Conservation (phyloP, 2,888 invertebrate species). For the Cremastobaeus sp. region DNA sequence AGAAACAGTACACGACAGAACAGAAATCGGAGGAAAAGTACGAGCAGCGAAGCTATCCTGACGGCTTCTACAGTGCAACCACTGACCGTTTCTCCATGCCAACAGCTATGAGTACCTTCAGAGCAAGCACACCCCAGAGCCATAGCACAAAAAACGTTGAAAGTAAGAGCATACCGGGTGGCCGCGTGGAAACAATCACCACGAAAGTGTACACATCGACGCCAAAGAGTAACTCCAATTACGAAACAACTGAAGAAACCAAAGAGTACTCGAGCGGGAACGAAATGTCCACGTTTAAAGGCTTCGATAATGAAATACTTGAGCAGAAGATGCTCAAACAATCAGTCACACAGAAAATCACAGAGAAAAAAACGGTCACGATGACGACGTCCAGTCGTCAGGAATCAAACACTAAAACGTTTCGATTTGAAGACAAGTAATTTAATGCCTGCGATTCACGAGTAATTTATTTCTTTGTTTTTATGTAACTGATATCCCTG, state of each 20-base stretch:
- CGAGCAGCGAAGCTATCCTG: slow-evolving; percentile 61
- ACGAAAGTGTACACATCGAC: slow-evolving; percentile 81
- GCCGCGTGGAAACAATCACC: slow-evolving; percentile 81
- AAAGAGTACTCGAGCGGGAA: slow-evolving; percentile 79
- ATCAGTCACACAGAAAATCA: slow-evolving; percentile 84
- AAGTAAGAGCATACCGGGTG: slow-evolving; percentile 80
- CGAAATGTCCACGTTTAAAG: slow-evolving; percentile 75
- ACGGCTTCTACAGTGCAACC: slow-evolving; percentile 50
- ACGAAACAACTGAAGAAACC: slow-evolving; percentile 80
- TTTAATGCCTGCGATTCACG: too few relatives aligned
- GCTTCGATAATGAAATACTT: slow-evolving; percentile 79
- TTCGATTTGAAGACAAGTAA: slow-evolving; percentile 69
- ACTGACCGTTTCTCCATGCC: slow-evolving; percentile 64
- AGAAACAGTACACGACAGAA: slow-evolving; percentile 63
- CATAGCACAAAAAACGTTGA: slow-evolving; percentile 74
- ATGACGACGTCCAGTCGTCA: slow-evolving; percentile 82
- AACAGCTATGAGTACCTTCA: slow-evolving; percentile 71
- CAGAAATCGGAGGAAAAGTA: slow-evolving; percentile 61
- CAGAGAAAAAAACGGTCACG: slow-evolving; percentile 84
- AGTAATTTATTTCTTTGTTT: not conserved
- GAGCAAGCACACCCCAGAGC: slow-evolving; percentile 64
- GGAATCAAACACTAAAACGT: slow-evolving; percentile 80
- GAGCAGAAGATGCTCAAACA: slow-evolving; percentile 84
- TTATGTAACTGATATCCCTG: not conserved
- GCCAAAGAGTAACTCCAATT: slow-evolving; percentile 80